Evolutionary conservation across 2,113 vertebrate species (phyloP).

Genomic region (Cheirogaleus medius): DNA sequence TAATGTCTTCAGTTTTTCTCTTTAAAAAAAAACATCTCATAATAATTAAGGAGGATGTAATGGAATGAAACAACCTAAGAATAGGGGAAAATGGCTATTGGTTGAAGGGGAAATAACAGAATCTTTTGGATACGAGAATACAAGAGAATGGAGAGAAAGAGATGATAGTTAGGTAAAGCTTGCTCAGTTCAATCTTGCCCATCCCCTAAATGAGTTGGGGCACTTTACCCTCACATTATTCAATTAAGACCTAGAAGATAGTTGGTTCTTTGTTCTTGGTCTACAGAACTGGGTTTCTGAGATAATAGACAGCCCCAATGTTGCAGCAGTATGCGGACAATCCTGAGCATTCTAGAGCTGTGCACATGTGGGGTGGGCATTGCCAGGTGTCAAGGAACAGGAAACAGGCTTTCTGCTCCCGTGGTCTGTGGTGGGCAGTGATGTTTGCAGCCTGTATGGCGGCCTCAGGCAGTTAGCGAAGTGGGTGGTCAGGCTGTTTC

Average conservation of each 20-base stretch:
- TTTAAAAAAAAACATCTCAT: not conserved
- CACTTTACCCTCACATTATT: not conserved
- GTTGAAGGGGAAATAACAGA: not conserved
- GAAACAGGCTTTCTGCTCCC: not conserved
- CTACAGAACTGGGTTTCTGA: not conserved
- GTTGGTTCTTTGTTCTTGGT: not conserved
- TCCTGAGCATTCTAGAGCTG: not conserved
- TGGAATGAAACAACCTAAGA: not conserved
- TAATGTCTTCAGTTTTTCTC: not conserved
- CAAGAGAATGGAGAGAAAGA: not conserved
- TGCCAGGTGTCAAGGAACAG: not conserved
- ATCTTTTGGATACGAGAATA: not conserved
- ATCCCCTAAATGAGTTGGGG: not conserved
- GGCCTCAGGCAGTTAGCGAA: not conserved
- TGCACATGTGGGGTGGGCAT: too few relatives aligned
- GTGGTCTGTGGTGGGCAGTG: too few relatives aligned
- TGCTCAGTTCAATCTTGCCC: not conserved
- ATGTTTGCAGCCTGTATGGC: not conserved
- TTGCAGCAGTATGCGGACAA: not conserved
- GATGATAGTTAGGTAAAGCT: not conserved
- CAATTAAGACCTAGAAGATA: not conserved
- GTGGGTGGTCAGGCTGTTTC: not conserved
- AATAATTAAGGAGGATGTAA: not conserved
- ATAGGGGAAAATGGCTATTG: not conserved
- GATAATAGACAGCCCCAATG: fast-evolving